Conservation (phyloP, 2,888 invertebrate species). For the Cantharis rustica region DNA sequence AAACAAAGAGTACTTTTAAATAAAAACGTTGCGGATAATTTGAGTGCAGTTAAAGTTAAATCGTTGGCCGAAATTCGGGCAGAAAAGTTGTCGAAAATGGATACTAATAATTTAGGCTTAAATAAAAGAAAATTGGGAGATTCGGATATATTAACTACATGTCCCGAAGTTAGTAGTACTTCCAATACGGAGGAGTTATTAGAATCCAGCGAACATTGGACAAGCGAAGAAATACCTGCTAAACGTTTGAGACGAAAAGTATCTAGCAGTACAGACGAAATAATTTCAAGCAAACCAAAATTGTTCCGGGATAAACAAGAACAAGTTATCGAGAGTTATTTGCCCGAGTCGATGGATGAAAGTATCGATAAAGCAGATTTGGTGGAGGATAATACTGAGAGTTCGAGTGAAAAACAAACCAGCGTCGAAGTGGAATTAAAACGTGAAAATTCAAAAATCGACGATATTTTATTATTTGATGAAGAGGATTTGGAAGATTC, state of each 20-base stretch:
- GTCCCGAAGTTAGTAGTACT: slow-evolving; percentile 47
- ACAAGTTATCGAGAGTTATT: slow-evolving; percentile 9
- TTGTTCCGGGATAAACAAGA: slow-evolving; percentile 7
- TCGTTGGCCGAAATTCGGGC: slow-evolving; percentile 55
- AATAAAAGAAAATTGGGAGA: slow-evolving; percentile 2
- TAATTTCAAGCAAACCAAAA: slow-evolving; percentile 26
- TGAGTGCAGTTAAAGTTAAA: slow-evolving; percentile 52
- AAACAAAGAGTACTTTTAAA: slow-evolving; percentile 18
- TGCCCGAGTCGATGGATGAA: not conserved
- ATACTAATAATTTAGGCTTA: not conserved
- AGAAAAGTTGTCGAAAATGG: slow-evolving; percentile 32
- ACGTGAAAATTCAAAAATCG: slow-evolving; percentile 39
- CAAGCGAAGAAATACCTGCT: not conserved
- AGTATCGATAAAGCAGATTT: not conserved
- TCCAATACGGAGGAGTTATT: slow-evolving; percentile 28
- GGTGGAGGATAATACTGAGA: not conserved
- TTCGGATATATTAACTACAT: slow-evolving; percentile 5
- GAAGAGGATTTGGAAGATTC: slow-evolving; percentile 48
- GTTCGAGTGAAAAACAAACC: not conserved
- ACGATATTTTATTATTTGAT: slow-evolving; percentile 47
- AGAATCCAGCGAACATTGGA: slow-evolving; percentile 5
- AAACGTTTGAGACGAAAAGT: slow-evolving; percentile 18
- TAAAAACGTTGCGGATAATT: slow-evolving; percentile 21
- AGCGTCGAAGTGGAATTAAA: not conserved
- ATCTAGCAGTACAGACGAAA: slow-evolving; percentile 13